Percentiles rank a stretch among this genome's conserved stretches.
Conservation (phyloP, 92 coral and sea anemone genomes). For the Blastomussa wellsi region DNA sequence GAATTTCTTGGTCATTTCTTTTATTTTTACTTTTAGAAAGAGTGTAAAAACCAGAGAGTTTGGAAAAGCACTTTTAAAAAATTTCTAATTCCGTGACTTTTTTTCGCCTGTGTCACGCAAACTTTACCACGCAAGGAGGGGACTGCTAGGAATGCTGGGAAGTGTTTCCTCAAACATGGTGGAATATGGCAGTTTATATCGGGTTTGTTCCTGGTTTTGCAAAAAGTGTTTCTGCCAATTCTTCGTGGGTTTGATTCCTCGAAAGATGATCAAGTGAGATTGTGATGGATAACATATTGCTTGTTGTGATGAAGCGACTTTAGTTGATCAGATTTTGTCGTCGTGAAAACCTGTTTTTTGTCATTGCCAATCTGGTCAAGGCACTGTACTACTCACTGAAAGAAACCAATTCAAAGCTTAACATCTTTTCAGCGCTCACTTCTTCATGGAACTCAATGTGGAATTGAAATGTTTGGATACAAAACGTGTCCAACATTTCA, state of each 20-base stretch:
- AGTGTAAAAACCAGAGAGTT: too few species aligned
- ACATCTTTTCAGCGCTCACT: not conserved
- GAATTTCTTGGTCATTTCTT: too few species aligned
- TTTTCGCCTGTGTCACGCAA: too few species aligned
- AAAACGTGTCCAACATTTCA: slow-evolving; percentile 25
- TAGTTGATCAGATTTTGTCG: not conserved
- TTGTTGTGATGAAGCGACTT: not conserved
- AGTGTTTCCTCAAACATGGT: slow-evolving; percentile 1
- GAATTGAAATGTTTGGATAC: slow-evolving; percentile 31
- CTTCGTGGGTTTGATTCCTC: not conserved
- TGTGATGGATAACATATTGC: not conserved
- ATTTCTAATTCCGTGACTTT: too few species aligned
- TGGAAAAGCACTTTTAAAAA: too few species aligned
- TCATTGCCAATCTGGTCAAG: too few species aligned
- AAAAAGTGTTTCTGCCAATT: not conserved
- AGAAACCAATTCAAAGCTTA: not conserved
- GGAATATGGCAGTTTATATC: not conserved
- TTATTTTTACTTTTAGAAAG: too few species aligned
- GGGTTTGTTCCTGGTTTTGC: not conserved
- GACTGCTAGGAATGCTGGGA: slow-evolving; percentile 20
- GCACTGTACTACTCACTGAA: too few species aligned
- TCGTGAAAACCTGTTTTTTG: not conserved
- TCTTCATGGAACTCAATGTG: slow-evolving; percentile 18
- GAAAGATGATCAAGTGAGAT: not conserved
- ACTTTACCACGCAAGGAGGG: too few species aligned